Percentiles rank a stretch among this genome's conserved stretches.
phyloP scores from a whole-genome alignment of 1,140 invertebrate species.

The Drosophila lacertosa region DNA sequence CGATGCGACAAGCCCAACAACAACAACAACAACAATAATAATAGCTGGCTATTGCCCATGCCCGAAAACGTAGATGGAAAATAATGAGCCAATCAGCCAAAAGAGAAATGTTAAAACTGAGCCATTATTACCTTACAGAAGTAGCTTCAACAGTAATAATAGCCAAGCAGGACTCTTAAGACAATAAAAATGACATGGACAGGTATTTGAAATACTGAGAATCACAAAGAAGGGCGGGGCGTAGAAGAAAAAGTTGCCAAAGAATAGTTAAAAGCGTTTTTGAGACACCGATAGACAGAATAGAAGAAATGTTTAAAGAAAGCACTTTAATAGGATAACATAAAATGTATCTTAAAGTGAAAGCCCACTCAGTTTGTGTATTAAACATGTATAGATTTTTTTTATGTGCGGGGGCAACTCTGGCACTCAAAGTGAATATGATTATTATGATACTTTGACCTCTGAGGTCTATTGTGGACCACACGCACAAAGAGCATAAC shows the following conservation, averaged over 20 bases:
- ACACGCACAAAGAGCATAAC: constrained; percentile 13
- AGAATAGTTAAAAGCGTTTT: background rate
- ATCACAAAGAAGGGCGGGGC: background rate
- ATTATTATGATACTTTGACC: constrained; percentile 22
- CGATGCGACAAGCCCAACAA: constrained; percentile 8
- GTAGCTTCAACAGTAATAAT: constrained; percentile 9
- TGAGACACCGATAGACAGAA: background rate
- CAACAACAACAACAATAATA: too few species aligned
- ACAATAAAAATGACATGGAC: background rate
- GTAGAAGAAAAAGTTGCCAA: background rate
- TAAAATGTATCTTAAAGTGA: background rate
- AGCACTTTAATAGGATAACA: too few species aligned
- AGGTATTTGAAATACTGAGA: background rate
- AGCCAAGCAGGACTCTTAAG: background rate
- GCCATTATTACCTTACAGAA: constrained; percentile 7
- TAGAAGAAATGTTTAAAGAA: background rate
- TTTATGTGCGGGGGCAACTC: too few species aligned
- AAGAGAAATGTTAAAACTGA: constrained; percentile 2
- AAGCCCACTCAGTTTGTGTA: background rate
- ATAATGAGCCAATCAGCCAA: constrained; percentile 24
- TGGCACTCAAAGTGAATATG: constrained; percentile 9
- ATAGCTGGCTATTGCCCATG: background rate
- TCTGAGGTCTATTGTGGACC: constrained; percentile 7
- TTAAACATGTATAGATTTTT: background rate
- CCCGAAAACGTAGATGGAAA: constrained; percentile 16